Percentiles rank a stretch among this genome's conserved stretches.
These are phyloP conservation scores for Bombus turneri DNA, from an alignment of 1,140 invertebrate genomes.

Conservation along the genomic window DNA sequence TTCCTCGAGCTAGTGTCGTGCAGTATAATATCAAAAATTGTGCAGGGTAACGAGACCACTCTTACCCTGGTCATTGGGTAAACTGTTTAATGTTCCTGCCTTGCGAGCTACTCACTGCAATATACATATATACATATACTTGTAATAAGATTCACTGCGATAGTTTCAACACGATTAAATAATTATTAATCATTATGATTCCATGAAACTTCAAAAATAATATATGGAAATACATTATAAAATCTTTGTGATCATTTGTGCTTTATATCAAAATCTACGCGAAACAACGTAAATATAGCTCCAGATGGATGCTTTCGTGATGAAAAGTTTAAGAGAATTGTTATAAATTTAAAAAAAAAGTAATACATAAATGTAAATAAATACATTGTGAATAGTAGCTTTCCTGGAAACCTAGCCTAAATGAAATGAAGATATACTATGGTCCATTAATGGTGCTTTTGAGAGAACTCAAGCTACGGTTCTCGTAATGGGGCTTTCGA, in stretches of 20 bases:
- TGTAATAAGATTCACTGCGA: too few species aligned
- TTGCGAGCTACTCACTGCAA: not conserved
- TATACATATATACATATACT: not conserved
- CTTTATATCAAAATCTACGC: not conserved
- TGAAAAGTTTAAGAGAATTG: not conserved
- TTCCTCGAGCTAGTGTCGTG: too few species aligned
- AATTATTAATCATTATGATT: too few species aligned
- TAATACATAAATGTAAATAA: not conserved
- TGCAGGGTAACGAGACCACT: not conserved
- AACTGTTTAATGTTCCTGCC: not conserved
- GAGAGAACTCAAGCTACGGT: constrained; percentile 26
- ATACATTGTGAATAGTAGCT: not conserved
- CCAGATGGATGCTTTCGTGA: too few species aligned
- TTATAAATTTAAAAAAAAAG: too few species aligned
- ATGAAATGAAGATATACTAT: constrained; percentile 41
- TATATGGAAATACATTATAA: not conserved
- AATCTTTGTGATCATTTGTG: not conserved
- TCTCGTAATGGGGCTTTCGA: constrained; percentile 47
- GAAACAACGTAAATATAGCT: not conserved
- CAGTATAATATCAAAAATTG: not conserved
- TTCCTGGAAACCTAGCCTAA: constrained; percentile 5
- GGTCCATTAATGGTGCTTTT: constrained; percentile 45
- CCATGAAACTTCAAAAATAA: too few species aligned
- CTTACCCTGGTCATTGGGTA: not conserved
- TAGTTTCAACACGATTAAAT: too few species aligned